phyloP scores from a whole-genome alignment of 2,113 vertebrate species.

The Polypterus senegalus region DNA sequence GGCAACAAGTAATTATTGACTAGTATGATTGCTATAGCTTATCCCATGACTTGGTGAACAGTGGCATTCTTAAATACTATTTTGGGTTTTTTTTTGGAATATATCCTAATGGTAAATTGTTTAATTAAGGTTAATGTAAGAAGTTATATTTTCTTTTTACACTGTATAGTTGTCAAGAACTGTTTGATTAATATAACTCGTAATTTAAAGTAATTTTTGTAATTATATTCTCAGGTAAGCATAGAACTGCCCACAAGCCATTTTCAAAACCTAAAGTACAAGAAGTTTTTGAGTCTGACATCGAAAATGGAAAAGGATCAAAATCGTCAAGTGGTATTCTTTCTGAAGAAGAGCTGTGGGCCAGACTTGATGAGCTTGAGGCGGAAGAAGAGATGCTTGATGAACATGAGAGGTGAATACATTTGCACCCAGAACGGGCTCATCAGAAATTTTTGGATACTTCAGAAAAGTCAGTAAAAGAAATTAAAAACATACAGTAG shows the following conservation, averaged over 20 bases:
- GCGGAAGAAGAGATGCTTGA: slow-evolving; percentile 68
- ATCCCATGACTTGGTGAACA: no score
- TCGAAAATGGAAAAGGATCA: slow-evolving; percentile 35
- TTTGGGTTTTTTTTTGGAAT: no score
- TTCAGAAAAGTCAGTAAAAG: background rate
- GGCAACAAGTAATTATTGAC: no score
- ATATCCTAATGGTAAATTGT: no score
- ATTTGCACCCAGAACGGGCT: background rate
- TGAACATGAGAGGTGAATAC: slow-evolving; percentile 62
- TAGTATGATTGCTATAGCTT: no score
- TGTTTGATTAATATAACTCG: no score
- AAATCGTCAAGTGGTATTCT: slow-evolving; percentile 36
- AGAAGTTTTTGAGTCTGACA: slow-evolving; percentile 44
- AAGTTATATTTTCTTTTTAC: no score
- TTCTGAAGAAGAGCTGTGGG: slow-evolving; percentile 75
- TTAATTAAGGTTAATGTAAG: no score
- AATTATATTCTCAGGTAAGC: slow-evolving; percentile 51
- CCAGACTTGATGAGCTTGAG: slow-evolving; percentile 77
- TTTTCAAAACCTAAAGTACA: slow-evolving; percentile 77
- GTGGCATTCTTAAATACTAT: no score
- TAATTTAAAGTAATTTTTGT: slow-evolving; percentile 4
- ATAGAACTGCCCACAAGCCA: slow-evolving; percentile 73
- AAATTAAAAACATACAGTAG: no score
- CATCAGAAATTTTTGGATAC: slow-evolving; percentile 13
- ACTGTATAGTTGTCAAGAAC: no score